Conservation (phyloP, 2,113 vertebrate genomes). For the Vulpes ferrilata region DNA sequence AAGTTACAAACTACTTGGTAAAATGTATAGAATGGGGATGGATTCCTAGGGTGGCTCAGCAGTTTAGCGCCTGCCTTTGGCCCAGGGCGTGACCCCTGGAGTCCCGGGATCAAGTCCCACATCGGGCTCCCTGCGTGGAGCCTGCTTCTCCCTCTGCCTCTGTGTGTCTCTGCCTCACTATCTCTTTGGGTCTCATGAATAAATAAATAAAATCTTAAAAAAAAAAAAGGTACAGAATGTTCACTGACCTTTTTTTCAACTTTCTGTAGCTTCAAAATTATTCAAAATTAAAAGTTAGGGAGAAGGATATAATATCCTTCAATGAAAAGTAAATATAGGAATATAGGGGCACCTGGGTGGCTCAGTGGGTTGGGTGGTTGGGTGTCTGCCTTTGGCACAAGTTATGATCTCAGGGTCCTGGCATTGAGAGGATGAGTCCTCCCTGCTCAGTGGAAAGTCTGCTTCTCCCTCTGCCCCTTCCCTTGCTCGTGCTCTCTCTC, state of each 20-base stretch:
- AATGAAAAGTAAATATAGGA: not conserved
- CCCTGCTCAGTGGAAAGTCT: no score
- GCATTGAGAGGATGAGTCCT: not conserved
- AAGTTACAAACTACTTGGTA: not conserved
- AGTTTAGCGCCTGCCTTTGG: no score
- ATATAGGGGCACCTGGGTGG: not conserved
- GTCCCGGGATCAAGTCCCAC: no score
- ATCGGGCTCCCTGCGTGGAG: no score
- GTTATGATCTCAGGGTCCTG: not conserved
- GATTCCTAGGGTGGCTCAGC: no score
- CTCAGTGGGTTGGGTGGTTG: not conserved
- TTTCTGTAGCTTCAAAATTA: not conserved
- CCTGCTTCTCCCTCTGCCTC: no score
- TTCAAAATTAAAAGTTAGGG: not conserved
- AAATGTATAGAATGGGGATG: not conserved
- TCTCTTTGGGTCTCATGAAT: no score
- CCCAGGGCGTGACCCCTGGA: no score
- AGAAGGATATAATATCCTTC: not conserved
- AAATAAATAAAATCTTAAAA: no score
- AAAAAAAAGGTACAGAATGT: not conserved
- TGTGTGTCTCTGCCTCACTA: no score
- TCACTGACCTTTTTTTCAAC: not conserved
- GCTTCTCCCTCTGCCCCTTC: not conserved
- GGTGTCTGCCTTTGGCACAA: not conserved
- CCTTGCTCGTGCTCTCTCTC: not conserved